These are phyloP conservation scores for Cryptocephalus primarius DNA, from an alignment of 2,888 invertebrate species.

Conservation along the genomic window DNA sequence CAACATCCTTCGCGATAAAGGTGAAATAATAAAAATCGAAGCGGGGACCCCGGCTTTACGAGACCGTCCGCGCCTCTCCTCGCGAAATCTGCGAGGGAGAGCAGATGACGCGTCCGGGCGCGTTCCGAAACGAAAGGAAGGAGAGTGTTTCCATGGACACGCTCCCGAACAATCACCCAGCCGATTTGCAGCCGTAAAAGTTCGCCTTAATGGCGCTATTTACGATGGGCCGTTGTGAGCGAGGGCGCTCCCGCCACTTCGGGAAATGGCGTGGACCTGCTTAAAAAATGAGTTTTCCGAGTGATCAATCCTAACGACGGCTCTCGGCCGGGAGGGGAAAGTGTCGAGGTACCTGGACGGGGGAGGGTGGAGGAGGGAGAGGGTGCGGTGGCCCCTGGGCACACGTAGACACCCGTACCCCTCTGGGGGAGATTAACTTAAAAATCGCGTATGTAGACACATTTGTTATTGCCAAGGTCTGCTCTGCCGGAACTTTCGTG, in stretches of 20 bases:
- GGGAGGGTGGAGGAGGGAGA: neutral
- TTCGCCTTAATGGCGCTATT: slow-evolving; percentile 6
- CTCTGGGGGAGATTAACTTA: neutral
- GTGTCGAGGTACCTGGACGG: neutral
- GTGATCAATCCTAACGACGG: slow-evolving; percentile 21
- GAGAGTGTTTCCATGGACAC: slow-evolving; percentile 31
- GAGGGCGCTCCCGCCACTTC: slow-evolving; percentile 14
- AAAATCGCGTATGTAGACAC: neutral
- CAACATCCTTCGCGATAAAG: too few relatives aligned
- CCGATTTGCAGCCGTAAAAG: slow-evolving; percentile 8
- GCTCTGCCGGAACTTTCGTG: neutral
- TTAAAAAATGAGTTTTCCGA: slow-evolving; percentile 24
- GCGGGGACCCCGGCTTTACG: too few relatives aligned
- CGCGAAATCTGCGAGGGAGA: slow-evolving; percentile 17
- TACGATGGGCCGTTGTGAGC: slow-evolving; percentile 13
- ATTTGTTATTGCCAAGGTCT: neutral
- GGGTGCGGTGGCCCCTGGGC: neutral
- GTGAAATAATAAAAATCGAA: too few relatives aligned
- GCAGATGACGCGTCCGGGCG: slow-evolving; percentile 23
- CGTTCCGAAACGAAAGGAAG: slow-evolving; percentile 11
- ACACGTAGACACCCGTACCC: neutral
- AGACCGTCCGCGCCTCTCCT: neutral
- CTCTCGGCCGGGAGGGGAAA: slow-evolving; percentile 13
- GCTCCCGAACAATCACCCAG: slow-evolving; percentile 17
- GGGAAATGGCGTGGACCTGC: slow-evolving; percentile 19